Evolutionary conservation across 2,113 vertebrate species (phyloP).

Genomic region (Callorhinus ursinus): DNA sequence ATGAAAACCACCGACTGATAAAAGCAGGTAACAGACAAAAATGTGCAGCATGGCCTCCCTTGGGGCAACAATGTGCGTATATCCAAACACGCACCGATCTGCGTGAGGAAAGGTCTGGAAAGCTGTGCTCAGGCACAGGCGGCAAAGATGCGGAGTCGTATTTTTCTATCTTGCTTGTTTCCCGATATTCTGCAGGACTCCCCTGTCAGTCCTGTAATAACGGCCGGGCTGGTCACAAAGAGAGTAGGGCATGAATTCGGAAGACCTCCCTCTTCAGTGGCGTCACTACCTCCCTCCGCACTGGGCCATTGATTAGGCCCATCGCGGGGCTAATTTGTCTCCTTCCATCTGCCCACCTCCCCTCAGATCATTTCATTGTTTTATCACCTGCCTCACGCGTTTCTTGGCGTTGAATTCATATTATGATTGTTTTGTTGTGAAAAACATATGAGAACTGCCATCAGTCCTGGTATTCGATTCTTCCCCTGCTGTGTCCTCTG

Average conservation of each 20-base stretch:
- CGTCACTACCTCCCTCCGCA: too few relatives aligned
- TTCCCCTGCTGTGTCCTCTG: background rate
- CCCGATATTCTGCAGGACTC: background rate
- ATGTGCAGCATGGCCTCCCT: too few relatives aligned
- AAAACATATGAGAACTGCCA: background rate
- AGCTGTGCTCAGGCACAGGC: rapidly evolving
- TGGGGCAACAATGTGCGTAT: too few relatives aligned
- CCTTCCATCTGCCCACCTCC: background rate
- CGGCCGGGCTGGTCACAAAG: rapidly evolving
- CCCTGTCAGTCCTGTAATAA: too few relatives aligned
- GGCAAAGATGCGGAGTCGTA: rapidly evolving
- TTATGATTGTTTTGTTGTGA: background rate
- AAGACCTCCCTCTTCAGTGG: background rate
- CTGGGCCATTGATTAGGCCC: too few relatives aligned
- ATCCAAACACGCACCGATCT: too few relatives aligned
- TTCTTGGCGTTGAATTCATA: background rate
- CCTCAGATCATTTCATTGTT: background rate
- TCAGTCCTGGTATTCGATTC: background rate
- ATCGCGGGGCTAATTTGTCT: rapidly evolving
- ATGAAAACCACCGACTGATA: too few relatives aligned
- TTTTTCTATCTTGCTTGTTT: background rate
- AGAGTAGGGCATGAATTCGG: rapidly evolving
- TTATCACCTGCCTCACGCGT: background rate
- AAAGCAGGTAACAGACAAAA: too few relatives aligned
- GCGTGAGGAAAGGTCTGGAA: too few relatives aligned